Evolutionary conservation across 2,888 invertebrate genomes (phyloP).

Genomic region (Timema cristinae): DNA sequence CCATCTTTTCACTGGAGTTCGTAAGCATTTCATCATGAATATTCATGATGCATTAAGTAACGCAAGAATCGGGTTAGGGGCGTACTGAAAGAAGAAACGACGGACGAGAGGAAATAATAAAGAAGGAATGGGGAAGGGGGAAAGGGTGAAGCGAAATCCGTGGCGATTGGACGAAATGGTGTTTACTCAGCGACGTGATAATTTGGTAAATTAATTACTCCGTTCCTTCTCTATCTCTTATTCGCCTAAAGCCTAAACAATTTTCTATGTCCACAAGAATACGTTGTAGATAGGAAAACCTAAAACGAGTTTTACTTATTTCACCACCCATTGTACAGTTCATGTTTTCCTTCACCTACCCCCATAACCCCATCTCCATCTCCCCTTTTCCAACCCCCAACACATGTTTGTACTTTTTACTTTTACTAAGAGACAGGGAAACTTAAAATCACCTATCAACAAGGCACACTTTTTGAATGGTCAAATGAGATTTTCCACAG

Average conservation of each 20-base stretch:
- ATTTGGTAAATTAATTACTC: constrained; percentile 31
- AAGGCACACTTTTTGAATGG: no score
- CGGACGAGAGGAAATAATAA: constrained; percentile 17
- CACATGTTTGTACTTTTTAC: no score
- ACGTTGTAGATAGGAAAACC: no score
- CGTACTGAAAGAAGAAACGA: not conserved
- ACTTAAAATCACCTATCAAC: no score
- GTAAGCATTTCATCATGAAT: constrained; percentile 29
- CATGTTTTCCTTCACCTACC: no score
- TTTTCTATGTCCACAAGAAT: no score
- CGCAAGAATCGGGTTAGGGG: not conserved
- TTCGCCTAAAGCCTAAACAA: not conserved
- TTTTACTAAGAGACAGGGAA: no score
- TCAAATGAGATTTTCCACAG: no score
- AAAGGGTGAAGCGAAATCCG: constrained; percentile 22
- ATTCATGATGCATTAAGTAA: constrained; percentile 26
- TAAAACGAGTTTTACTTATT: no score
- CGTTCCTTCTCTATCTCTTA: constrained; percentile 18
- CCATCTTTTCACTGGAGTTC: constrained; percentile 12
- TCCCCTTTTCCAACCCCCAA: no score
- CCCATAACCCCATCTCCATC: no score
- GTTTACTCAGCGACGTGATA: constrained; percentile 27
- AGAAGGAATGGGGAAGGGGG: constrained; percentile 12
- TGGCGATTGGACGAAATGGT: constrained; percentile 24
- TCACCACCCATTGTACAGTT: no score